Conservation (phyloP, 2,113 vertebrate species). For the Sardina pilchardus region DNA sequence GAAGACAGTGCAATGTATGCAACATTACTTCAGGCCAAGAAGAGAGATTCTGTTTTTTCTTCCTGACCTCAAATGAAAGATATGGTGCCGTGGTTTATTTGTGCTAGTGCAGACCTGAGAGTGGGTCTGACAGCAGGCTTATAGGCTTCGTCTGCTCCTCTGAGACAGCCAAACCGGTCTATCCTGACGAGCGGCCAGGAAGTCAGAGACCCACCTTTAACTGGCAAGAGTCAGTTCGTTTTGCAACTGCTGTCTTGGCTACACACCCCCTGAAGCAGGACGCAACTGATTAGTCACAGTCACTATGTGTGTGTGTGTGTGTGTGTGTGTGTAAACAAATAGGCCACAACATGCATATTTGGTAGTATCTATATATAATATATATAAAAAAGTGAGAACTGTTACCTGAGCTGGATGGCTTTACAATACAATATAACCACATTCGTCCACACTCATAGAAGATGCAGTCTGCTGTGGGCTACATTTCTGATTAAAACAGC, state of each 20-base stretch:
- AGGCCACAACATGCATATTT: background rate
- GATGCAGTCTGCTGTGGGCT: too few relatives aligned
- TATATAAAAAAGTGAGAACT: background rate
- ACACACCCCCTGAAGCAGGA: background rate
- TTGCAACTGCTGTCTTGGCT: background rate
- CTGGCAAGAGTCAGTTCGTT: conserved; percentile 11
- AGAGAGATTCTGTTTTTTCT: background rate
- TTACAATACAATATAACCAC: background rate
- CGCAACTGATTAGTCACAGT: background rate
- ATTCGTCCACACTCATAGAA: too few relatives aligned
- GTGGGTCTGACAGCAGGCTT: too few relatives aligned
- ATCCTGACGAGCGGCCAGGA: conserved; percentile 28
- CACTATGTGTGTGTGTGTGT: background rate
- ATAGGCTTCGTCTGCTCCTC: background rate
- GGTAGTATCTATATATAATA: background rate
- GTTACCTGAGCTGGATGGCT: background rate
- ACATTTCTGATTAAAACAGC: background rate
- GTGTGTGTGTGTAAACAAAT: background rate
- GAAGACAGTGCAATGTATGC: too few relatives aligned
- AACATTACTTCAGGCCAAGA: too few relatives aligned
- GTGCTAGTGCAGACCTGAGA: background rate
- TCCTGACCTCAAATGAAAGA: background rate
- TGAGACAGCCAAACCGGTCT: conserved; percentile 14
- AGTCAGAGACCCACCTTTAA: conserved; percentile 7
- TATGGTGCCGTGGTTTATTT: background rate